These are phyloP conservation scores for Sinopyrophorus schimmeli DNA, from an alignment of 2,888 invertebrate species.

Conservation along the genomic window DNA sequence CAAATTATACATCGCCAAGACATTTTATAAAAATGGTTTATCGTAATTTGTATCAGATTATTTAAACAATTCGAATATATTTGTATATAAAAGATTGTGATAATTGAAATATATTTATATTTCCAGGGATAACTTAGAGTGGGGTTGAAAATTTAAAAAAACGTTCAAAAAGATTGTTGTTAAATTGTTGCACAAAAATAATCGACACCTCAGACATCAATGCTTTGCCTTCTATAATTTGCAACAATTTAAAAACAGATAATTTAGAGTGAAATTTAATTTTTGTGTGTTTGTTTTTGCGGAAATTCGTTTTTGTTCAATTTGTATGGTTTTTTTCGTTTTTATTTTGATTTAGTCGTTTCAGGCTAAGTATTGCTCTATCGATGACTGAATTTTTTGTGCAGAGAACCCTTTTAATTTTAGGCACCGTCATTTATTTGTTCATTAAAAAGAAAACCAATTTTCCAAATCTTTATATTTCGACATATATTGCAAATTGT, in stretches of 20 bases:
- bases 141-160: conserved; percentile 16
- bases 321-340: conserved; percentile 38
- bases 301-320: conserved; percentile 32
- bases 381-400: conserved; percentile 16
- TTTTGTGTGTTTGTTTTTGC: conserved; percentile 18
- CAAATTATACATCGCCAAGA: conserved; percentile 1
- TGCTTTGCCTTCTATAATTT: conserved; percentile 5
- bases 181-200: conserved; percentile 12
- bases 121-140: conserved; percentile 36
- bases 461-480: conserved; percentile 30
- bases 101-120: conserved; percentile 36
- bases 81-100: conserved; percentile 39
- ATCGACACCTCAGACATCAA: neutral
- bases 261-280: conserved; percentile 13
- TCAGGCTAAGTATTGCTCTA: conserved; percentile 30
- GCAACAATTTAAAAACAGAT: conserved; percentile 17
- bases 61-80: conserved; percentile 18
- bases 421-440: neutral
- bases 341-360: conserved; percentile 39
- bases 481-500: conserved; percentile 40
- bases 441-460: conserved; percentile 4
- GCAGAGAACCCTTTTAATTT: conserved; percentile 9
- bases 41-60: conserved; percentile 12
- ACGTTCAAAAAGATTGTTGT: conserved; percentile 6
- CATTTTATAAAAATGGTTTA: conserved; percentile 7